Evolutionary conservation across 2,888 invertebrate species (phyloP).

Genomic region (Andricus quercusramuli): DNA sequence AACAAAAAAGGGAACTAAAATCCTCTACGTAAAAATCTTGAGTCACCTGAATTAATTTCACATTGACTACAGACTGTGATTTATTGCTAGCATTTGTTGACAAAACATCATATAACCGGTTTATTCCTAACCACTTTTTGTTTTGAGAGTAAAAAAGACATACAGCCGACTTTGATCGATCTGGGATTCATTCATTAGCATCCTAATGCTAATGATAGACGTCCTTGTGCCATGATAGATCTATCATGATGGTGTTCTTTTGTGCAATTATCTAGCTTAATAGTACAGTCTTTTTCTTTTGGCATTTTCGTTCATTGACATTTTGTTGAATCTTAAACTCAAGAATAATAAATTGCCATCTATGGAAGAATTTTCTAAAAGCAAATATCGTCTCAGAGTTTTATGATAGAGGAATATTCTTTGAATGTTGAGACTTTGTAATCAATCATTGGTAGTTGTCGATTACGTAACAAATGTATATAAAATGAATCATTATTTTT

Average conservation of each 20-base stretch:
- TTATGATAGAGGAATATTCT: too few relatives aligned
- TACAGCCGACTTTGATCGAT: neutral
- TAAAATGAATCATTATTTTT: neutral
- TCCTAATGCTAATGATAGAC: neutral
- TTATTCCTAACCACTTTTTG: neutral
- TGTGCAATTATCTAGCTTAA: neutral
- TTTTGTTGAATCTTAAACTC: neutral
- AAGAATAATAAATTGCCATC: neutral
- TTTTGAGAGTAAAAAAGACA: neutral
- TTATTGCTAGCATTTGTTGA: neutral
- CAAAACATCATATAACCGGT: neutral
- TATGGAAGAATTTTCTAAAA: neutral
- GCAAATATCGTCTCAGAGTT: neutral
- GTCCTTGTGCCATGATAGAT: neutral
- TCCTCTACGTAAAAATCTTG: too few relatives aligned
- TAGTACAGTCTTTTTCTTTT: neutral
- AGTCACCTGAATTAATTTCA: too few relatives aligned
- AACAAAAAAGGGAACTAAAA: too few relatives aligned
- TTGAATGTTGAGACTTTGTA: too few relatives aligned
- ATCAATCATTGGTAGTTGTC: too few relatives aligned
- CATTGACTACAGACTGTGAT: neutral
- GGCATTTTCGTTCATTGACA: neutral
- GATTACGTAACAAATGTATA: too few relatives aligned
- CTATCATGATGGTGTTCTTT: constrained; percentile 4
- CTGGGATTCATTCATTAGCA: neutral